phyloP scores from a whole-genome alignment of 2,888 invertebrate genomes.

The Lasius platythorax region DNA sequence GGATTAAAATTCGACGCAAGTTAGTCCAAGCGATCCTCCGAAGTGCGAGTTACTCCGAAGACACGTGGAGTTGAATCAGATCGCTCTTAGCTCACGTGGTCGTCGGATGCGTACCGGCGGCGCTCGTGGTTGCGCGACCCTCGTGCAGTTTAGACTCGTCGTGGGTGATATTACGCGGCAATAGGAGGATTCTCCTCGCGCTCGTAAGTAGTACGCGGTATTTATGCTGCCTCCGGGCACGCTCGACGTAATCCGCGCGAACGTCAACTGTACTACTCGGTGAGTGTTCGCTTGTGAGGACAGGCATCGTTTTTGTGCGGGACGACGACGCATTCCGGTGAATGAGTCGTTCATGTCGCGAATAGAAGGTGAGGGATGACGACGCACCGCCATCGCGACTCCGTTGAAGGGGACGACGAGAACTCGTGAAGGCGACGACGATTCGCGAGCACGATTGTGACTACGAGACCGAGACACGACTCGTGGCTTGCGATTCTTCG shows the following conservation, averaged over 20 bases:
- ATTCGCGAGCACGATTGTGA: slow-evolving; percentile 39
- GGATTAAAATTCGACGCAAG: not conserved
- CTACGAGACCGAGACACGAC: slow-evolving; percentile 37
- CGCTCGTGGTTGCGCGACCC: slow-evolving; percentile 52
- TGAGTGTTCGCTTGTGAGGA: slow-evolving; percentile 46
- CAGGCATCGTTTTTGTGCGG: slow-evolving; percentile 29
- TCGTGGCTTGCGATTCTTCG: slow-evolving; percentile 73
- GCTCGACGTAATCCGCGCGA: slow-evolving; percentile 21
- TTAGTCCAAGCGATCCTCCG: not conserved
- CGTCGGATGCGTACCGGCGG: slow-evolving; percentile 62
- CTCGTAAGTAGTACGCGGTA: slow-evolving; percentile 2
- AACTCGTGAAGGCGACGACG: slow-evolving; percentile 58
- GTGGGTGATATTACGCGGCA: slow-evolving; percentile 1
- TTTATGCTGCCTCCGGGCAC: slow-evolving; percentile 41
- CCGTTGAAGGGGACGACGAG: slow-evolving; percentile 63
- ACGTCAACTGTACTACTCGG: slow-evolving; percentile 32
- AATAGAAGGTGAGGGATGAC: slow-evolving; percentile 73
- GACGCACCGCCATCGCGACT: slow-evolving; percentile 66
- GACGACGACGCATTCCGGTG: slow-evolving; percentile 1
- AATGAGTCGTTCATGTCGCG: slow-evolving; percentile 64
- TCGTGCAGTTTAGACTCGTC: slow-evolving; percentile 42
- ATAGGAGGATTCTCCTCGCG: slow-evolving; percentile 40
- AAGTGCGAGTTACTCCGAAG: slow-evolving; percentile 53
- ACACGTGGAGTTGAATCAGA: slow-evolving; percentile 68
- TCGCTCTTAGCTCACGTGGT: slow-evolving; percentile 72